Evolutionary conservation across 92 coral and sea anemone genomes (phyloP).

Genomic region (Micromussa lordhowensis): DNA sequence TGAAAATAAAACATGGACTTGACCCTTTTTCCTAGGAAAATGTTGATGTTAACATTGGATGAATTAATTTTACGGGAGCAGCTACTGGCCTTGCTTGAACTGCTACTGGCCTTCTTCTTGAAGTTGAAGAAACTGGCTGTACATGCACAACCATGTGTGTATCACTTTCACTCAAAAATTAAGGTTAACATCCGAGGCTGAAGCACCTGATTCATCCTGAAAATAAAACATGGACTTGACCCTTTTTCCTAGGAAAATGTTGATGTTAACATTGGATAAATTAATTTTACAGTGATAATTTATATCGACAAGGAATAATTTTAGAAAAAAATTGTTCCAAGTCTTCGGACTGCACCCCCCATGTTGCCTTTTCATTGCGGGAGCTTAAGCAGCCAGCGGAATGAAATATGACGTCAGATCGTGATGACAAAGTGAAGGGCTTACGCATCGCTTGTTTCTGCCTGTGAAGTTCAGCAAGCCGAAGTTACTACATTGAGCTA

Average conservation of each 20-base stretch:
- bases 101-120: constrained; percentile 3
- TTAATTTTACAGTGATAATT: not conserved
- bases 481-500: not conserved
- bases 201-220: constrained; percentile 39
- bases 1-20: constrained; percentile 24
- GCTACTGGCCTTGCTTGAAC: not conserved
- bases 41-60: not conserved
- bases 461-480: not conserved
- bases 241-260: constrained; percentile 27
- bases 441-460: not conserved
- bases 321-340: not conserved
- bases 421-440: not conserved
- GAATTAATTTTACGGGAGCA: constrained; percentile 2
- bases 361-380: not conserved
- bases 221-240: constrained; percentile 20
- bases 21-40: constrained; percentile 28
- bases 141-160: constrained; percentile 35
- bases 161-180: constrained; percentile 33
- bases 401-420: constrained; percentile 9
- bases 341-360: not conserved
- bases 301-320: not conserved
- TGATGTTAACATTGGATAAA: not conserved
- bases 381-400: constrained; percentile 12
- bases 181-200: constrained; percentile 31
- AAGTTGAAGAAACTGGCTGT: constrained; percentile 38